Percentiles rank a stretch among this genome's conserved stretches.
Evolutionary conservation across 2,797 vertebrate species (phyloP).

Genomic region (Phoeniculus purpureus): DNA sequence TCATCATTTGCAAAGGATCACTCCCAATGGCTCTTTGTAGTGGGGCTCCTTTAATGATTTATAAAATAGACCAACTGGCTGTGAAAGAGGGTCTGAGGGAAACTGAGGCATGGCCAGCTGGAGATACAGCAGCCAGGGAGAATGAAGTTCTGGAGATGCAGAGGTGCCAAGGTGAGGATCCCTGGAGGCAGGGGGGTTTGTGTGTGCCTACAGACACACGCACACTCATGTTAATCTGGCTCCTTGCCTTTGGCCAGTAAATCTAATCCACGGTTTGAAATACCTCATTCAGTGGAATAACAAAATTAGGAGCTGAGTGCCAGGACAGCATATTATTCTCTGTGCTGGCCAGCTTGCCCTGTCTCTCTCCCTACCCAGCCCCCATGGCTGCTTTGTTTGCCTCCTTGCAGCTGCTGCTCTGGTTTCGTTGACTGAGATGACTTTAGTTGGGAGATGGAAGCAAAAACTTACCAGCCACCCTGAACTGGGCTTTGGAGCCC

Average conservation of each 20-base stretch:
- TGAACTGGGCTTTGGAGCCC: neutral
- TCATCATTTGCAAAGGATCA: constrained; percentile 22
- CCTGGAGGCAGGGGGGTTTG: neutral
- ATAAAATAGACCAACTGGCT: neutral
- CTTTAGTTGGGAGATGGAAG: constrained; percentile 8
- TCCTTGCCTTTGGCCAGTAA: neutral
- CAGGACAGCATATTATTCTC: neutral
- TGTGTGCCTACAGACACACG: neutral
- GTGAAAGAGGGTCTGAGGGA: neutral
- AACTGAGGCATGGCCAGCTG: neutral
- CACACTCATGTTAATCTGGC: neutral
- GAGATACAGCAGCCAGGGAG: neutral
- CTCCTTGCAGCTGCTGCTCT: constrained; percentile 59
- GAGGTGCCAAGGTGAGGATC: neutral
- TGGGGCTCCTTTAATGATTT: neutral
- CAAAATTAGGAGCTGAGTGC: constrained; percentile 32
- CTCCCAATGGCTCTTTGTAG: neutral
- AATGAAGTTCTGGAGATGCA: neutral
- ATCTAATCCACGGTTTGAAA: constrained; percentile 54
- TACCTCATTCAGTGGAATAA: constrained; percentile 58
- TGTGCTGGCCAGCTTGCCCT: neutral
- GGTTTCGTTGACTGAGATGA: constrained; percentile 54
- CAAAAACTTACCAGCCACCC: constrained; percentile 3
- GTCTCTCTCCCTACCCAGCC: constrained; percentile 2
- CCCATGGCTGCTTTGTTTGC: constrained; percentile 29